phyloP scores from a whole-genome alignment of 2,113 vertebrate species.

The Paralichthys olivaceus region DNA sequence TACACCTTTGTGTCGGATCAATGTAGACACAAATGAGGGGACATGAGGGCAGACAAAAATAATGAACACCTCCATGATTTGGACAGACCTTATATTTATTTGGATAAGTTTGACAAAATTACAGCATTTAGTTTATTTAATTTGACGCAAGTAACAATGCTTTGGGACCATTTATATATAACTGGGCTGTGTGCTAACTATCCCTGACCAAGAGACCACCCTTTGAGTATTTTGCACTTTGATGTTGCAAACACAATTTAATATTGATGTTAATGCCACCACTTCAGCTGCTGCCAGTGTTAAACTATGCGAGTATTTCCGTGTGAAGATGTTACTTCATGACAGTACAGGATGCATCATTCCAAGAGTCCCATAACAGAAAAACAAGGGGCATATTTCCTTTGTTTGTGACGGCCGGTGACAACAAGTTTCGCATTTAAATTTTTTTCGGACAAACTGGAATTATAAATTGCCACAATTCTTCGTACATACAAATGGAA shows the following conservation, averaged over 20 bases:
- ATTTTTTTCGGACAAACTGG: no score
- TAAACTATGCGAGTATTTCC: background rate
- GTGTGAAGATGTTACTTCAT: background rate
- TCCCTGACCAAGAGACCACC: background rate
- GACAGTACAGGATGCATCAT: no score
- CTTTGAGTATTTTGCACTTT: background rate
- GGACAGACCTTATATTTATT: conserved; percentile 13
- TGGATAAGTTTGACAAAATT: background rate
- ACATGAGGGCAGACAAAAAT: background rate
- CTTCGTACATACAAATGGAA: no score
- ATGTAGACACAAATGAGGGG: background rate
- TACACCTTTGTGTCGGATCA: conserved; percentile 7
- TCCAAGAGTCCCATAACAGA: no score
- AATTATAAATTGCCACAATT: no score
- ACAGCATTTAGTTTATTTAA: background rate
- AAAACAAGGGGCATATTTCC: no score
- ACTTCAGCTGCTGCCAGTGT: background rate
- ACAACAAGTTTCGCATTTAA: no score
- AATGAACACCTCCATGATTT: conserved; percentile 4
- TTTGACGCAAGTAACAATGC: background rate
- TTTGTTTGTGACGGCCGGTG: no score
- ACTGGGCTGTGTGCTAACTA: background rate
- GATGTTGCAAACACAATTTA: background rate
- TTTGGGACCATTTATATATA: background rate
- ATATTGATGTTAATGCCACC: background rate